Base-by-base conservation (phyloP, 2,113 vertebrate genomes). In the Athene noctua region DNA sequence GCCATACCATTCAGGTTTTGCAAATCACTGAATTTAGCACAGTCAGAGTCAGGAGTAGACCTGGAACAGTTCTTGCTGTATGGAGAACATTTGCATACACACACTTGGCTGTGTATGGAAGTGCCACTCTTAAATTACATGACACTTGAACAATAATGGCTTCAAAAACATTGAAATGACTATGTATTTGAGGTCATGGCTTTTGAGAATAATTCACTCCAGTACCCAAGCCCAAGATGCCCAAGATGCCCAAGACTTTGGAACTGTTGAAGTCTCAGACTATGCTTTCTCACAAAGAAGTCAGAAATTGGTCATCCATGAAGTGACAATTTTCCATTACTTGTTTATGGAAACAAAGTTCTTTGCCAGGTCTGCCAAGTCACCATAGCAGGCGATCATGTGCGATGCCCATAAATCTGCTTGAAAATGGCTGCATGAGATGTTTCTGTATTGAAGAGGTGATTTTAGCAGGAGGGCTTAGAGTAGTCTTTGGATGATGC, bases 341-440 rank as follows among this genome's bases (percentile, higher is more conserved):
- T 77, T 77, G 16, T 10, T 83, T 58, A 63, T 21, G 21, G 67
- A 73, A 52, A 75, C 4, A 27, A 52, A 55, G 27, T 32, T 73
- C 32, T 87, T 75, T 54, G 15, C 21, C 34, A 47, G 29, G 18
- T 81, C 44, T 59, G 29, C 32, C 52, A 62, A n/a, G 18, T 15
- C 38, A 49, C 34, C 19, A 12, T 6, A 61, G 23, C 19, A 79
- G 38, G 47, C n/a, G 68, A 8, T 10, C 34, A 26, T 0, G 0
- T 13, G 15, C 12, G 77, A 52, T 77, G 49, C 11, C 30, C 66
- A 93, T 71, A 57, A 29, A 42, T 26, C 19, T 32, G 32, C 34
- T 88, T 57, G 34, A 65, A 96, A 90, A 85, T 55, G 18, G 44
- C 38, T 78, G 65, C n/a, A 30, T 51, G 15, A 74, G 22, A 54